Base-by-base conservation (phyloP, 2,113 vertebrate genomes). In the Paracanthobrama guichenoti region DNA sequence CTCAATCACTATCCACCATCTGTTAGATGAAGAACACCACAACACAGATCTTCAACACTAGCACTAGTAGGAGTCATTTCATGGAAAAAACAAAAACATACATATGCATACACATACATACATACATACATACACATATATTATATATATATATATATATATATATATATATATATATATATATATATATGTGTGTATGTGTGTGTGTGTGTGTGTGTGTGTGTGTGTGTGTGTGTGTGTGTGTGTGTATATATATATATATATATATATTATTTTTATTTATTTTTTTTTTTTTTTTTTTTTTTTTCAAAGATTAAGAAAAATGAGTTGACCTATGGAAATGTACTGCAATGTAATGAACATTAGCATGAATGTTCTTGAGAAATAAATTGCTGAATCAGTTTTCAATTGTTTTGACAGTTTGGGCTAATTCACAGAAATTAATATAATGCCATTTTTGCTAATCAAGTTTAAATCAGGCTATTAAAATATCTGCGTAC, bases 1-100 rank as follows among this genome's bases (percentile, higher is more conserved):
- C 85, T 89, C 88, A 86, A 90, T 89, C 76, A 86, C 88, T 84
- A 62, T 91, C 77, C 71, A 64, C 89, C 92, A 92, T 93, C 92
- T 94, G 92, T 80, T 90, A 81, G 55, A 86, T 78, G 26, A 84
- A 64, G 48, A 83, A 80, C 66, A 83, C 62, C 81, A 48, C 31
- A 83, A 44, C 39, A 64, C 28, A 55, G 79, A 64, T 72, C 57
- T 79, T 80, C 59, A 74, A 48, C 78, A 80, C 24, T 31, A 28
- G 22, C 10, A 57, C 22, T 8, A 31, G 14, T 12, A 28, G n/a
- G 6, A 31, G 28, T 78, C 12, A 24, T n/a, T 57, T 60, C 48
- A 59, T 39, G 20, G 0, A 31, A 12, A 74, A 24, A 18, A 50
- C 28, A 48, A 50, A n/a, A n/a, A n/a, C n/a, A n/a, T n/a, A n/a